A percentile compares a stretch with the other conserved stretches of the same genome.
phyloP scores from a whole-genome alignment of 2,113 vertebrate genomes.

The zebrafish (Danio rerio) region GRCz12tu NC_133181.1:4800501-4801000 shows the following conservation, averaged over 20 bases:
- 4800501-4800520: too few species aligned
- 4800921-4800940: not conserved
- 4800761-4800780: not conserved
- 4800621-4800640: constrained; percentile 19
- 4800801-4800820: not conserved
- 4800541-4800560: not conserved
- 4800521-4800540: not conserved
- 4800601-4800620: not conserved
- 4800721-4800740: not conserved
- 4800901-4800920: not conserved
- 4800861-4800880: not conserved
- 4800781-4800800: not conserved
- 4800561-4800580: constrained; percentile 1
- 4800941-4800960: not conserved
- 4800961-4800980: not conserved
- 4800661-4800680: too few species aligned
- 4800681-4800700: too few species aligned
- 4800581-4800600: not conserved
- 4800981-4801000: too few species aligned
- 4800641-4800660: not conserved
- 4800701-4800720: too few species aligned
- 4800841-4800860: not conserved
- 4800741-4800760: not conserved
- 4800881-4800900: not conserved
- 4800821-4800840: not conserved